Conservation (phyloP, 2,888 invertebrate species). For the Maniola hyperantus region DNA sequence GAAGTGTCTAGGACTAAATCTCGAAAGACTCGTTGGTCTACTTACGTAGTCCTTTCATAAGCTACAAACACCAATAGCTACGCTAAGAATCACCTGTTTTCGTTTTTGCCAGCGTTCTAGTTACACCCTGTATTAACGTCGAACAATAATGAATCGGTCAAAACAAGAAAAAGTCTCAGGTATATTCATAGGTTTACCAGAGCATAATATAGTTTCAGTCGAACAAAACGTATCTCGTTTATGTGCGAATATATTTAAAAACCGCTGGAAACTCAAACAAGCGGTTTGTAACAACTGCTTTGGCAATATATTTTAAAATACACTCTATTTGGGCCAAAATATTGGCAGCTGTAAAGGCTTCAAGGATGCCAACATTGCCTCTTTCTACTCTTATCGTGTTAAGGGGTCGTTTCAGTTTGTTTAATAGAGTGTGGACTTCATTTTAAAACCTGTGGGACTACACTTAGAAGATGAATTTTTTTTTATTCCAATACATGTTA, state of each 20-base stretch:
- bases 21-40: too few species aligned
- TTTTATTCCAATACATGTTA: background rate
- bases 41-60: too few species aligned
- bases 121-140: too few species aligned
- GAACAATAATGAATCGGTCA: too few species aligned
- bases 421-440: background rate
- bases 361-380: slow-evolving; percentile 1
- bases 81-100: too few species aligned
- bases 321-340: background rate
- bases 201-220: background rate
- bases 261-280: background rate
- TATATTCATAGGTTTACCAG: too few species aligned
- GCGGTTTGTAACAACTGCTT: slow-evolving; percentile 5
- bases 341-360: slow-evolving; percentile 5
- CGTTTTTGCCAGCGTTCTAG: too few species aligned
- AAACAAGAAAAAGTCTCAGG: too few species aligned
- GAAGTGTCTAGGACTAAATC: too few species aligned
- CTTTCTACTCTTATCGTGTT: background rate
- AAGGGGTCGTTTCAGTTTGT: background rate
- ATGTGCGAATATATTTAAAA: background rate
- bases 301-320: background rate
- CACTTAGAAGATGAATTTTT: too few species aligned
- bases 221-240: background rate
- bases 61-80: too few species aligned
- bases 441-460: too few species aligned